Evolutionary conservation across 2,888 invertebrate genomes (phyloP).

Genomic region (Leistus spinibarbis): DNA sequence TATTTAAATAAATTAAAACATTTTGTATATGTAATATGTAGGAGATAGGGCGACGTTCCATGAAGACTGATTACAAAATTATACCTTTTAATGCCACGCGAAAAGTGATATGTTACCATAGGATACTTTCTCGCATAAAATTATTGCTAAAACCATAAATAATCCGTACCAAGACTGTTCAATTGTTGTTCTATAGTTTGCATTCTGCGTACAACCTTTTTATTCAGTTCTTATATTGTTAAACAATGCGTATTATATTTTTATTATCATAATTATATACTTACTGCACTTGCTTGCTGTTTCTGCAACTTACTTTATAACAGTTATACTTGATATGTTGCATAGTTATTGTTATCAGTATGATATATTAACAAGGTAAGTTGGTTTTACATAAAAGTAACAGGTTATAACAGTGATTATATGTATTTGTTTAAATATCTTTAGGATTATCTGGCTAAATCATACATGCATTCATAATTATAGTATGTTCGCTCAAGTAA

Average conservation of each 20-base stretch:
- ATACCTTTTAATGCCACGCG: conserved; percentile 28
- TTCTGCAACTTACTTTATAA: neutral
- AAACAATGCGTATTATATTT: conserved; percentile 32
- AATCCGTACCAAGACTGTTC: conserved; percentile 16
- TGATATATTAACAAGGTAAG: neutral
- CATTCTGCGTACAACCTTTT: conserved; percentile 1
- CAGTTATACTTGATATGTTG: neutral
- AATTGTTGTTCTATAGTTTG: conserved; percentile 2
- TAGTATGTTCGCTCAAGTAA: too few species aligned
- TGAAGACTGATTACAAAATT: conserved; percentile 30
- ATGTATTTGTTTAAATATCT: neutral
- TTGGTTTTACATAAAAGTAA: neutral
- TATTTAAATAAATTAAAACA: conserved; percentile 39
- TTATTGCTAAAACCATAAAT: conserved; percentile 24
- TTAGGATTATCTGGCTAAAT: neutral
- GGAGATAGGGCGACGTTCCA: conserved; percentile 11
- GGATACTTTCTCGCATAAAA: conserved; percentile 24
- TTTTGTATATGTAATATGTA: conserved; percentile 12
- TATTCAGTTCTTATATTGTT: neutral
- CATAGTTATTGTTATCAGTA: neutral
- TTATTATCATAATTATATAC: conserved; percentile 28
- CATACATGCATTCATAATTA: neutral
- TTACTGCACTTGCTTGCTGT: neutral
- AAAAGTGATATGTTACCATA: conserved; percentile 24
- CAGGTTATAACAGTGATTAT: neutral